Evolutionary conservation across 2,888 invertebrate genomes (phyloP), one percentile per base, ranked within the genome.

Genomic region (Drosophila melanocephala): DNA sequence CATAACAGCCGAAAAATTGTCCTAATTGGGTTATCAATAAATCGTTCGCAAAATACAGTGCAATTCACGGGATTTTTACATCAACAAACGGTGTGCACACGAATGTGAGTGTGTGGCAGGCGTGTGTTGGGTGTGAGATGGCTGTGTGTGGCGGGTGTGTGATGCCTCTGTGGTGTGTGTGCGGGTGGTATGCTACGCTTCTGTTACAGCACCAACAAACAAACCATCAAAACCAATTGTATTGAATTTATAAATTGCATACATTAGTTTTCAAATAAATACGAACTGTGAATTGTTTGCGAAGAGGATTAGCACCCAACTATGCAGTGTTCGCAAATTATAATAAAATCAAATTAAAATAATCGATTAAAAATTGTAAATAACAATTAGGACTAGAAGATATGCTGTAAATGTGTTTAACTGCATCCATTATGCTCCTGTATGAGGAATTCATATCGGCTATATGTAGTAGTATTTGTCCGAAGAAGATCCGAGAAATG

Each of bases 21-120:
- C 77, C 69, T 81, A 82, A 87, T 87, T 86, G 75, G 75, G 79
- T 84, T 84, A 79, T 81, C 84, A 75, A 83, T 77, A 87, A 87
- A 87, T 86, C 77, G 76, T 72, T 72, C 51, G 59, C 66, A 53
- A 84, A 79, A 84, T 81, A 75, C 74, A 82, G 74, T 59, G 63
- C 76, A 72, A 81, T 83, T 84, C 79, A 61, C 63, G 60, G 73
- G 58, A 81, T 73, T 83, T 77, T 58, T 77, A 75, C 66, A 50
- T 66, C 58, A 63, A 57, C 71, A 63, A 50, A 57, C 53, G 56
- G 12, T 47, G 39, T 52, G 35, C 30, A 32, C 16, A 28, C 47
- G 22, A 19, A 39, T 52, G 30, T 53, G 50, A 3, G 51, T 59
- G 47, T 47, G 50, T 44, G 64, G 39, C 50, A 58, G 37, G 35